Percentiles rank a stretch among this genome's conserved stretches.
Conservation (phyloP, 2,888 invertebrate species). For the Scrobipalpa atriplicella region DNA sequence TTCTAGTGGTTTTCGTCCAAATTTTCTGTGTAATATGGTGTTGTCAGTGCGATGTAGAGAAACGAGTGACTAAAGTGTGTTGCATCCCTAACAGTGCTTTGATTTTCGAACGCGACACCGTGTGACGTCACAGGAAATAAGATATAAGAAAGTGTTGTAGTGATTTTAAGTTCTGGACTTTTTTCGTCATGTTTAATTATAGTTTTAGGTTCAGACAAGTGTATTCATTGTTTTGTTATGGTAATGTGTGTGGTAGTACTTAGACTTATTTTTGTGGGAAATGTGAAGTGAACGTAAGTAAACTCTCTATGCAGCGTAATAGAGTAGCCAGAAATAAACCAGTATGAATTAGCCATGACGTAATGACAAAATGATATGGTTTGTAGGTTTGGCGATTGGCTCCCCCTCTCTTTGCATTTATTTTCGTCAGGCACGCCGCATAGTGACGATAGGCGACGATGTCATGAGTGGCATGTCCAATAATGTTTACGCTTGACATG, state of each 20-base stretch:
- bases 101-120: constrained; percentile 45
- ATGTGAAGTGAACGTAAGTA: background rate
- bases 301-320: constrained; percentile 32
- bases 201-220: background rate
- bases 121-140: constrained; percentile 42
- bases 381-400: background rate
- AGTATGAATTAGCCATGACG: background rate
- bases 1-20: background rate
- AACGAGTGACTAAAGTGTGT: constrained; percentile 40
- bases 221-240: constrained; percentile 3
- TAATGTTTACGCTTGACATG: constrained; percentile 2
- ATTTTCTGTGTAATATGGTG: constrained; percentile 12
- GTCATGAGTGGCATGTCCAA: background rate
- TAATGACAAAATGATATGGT: background rate
- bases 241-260: background rate
- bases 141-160: background rate
- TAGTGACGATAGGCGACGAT: background rate
- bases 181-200: constrained; percentile 5
- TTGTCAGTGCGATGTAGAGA: constrained; percentile 11
- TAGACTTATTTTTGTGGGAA: background rate
- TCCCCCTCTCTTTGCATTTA: background rate
- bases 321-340: constrained; percentile 34
- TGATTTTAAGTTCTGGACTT: background rate
- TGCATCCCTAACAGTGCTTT: constrained; percentile 52
- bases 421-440: constrained; percentile 1